Evolutionary conservation across 92 coral and sea anemone genomes (phyloP).

Genomic region (Palythoa grandiflora): DNA sequence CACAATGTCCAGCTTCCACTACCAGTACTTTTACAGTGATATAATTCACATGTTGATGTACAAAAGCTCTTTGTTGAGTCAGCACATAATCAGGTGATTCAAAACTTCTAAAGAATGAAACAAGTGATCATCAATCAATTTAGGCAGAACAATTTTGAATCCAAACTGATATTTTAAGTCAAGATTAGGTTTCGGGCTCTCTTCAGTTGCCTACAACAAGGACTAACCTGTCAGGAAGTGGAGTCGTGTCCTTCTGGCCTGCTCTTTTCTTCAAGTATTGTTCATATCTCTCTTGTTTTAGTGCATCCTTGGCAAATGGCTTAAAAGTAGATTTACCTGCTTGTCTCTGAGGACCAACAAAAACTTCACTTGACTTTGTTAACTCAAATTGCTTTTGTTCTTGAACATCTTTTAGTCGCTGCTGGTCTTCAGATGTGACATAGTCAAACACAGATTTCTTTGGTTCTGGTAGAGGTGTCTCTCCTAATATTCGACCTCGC

Average conservation of each 20-base stretch:
- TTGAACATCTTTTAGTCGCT: slow-evolving; percentile 64
- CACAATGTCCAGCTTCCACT: too few relatives aligned
- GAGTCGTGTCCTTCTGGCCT: slow-evolving; percentile 47
- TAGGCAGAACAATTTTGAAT: too few relatives aligned
- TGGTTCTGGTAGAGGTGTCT: slow-evolving; percentile 73
- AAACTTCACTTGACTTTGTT: not conserved
- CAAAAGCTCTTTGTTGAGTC: too few relatives aligned
- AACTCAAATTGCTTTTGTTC: slow-evolving; percentile 30
- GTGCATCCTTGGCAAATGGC: slow-evolving; percentile 90
- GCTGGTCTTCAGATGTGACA: slow-evolving; percentile 78
- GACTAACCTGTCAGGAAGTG: slow-evolving; percentile 59
- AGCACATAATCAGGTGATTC: too few relatives aligned
- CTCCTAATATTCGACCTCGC: slow-evolving; percentile 85
- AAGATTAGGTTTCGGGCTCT: too few relatives aligned
- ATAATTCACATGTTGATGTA: too few relatives aligned
- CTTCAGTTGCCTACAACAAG: too few relatives aligned
- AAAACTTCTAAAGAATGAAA: too few relatives aligned
- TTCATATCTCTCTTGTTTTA: slow-evolving; percentile 92
- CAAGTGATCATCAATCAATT: too few relatives aligned
- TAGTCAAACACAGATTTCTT: slow-evolving; percentile 90
- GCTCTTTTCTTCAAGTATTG: slow-evolving; percentile 65
- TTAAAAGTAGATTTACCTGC: slow-evolving; percentile 55
- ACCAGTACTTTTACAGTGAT: too few relatives aligned
- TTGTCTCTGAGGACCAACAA: not conserved
- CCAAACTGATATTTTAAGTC: too few relatives aligned